phyloP scores from a whole-genome alignment of 2,888 invertebrate species.

The Margaritifera margaritifera region DNA sequence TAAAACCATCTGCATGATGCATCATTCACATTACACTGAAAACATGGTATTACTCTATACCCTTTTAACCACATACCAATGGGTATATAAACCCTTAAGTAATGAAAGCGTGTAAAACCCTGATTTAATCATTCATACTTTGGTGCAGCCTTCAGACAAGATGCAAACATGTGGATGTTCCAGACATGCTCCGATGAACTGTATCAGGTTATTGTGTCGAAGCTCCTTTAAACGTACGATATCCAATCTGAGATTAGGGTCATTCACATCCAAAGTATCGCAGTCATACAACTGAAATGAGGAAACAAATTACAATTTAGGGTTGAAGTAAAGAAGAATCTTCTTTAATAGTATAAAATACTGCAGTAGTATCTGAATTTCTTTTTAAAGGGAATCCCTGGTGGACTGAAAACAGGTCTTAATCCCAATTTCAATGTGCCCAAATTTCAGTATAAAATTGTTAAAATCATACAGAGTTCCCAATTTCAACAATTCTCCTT shows the following conservation, averaged over 20 bases:
- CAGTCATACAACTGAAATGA: constrained; percentile 38
- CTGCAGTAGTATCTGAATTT: background rate
- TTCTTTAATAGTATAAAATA: background rate
- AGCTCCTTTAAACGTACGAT: constrained; percentile 41
- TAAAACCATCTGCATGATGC: too few relatives aligned
- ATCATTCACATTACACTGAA: too few relatives aligned
- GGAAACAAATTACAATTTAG: background rate
- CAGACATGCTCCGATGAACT: constrained; percentile 48
- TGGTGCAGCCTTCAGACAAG: constrained; percentile 41
- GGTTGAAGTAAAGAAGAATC: background rate
- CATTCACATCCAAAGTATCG: constrained; percentile 36
- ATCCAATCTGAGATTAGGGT: constrained; percentile 37
- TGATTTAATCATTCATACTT: constrained; percentile 34
- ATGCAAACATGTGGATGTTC: constrained; percentile 44
- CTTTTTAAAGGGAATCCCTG: background rate
- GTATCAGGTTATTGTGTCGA: constrained; percentile 45
- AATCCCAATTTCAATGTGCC: background rate
- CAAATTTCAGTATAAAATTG: too few relatives aligned
- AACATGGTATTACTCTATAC: too few relatives aligned
- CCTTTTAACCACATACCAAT: too few relatives aligned
- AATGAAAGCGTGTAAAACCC: too few relatives aligned
- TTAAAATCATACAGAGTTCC: too few relatives aligned
- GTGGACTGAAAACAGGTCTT: background rate
- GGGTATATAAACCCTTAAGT: too few relatives aligned
- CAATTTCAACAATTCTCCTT: too few relatives aligned